Base-by-base conservation (phyloP, 1,140 invertebrate species). In the Hyphantria cunea region DNA sequence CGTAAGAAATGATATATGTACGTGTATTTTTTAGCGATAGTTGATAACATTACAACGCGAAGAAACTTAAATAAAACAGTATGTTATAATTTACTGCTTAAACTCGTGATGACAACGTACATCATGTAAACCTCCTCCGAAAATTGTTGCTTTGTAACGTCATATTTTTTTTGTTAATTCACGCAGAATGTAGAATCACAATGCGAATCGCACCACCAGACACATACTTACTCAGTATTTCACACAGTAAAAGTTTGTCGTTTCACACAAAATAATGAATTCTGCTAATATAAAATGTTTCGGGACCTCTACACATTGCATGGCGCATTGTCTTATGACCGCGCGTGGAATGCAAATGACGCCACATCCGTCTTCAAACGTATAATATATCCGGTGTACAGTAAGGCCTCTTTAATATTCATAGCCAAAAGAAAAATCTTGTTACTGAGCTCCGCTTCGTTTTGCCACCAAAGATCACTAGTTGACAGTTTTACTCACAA, bases 331-430 rank as follows among this genome's bases (percentile, higher is more conserved):
- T 82, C 72, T 68, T 56, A 72, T 56, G 70, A 66, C 67, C 80
- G 70, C 77, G 78, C 52, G 72, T 56, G 67, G 85, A 78, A 89
- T 89, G 82, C 78, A 84, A 89, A 89, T 88, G 78, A 68, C 66
- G 64, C 66, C 55, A 82, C 84, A 89, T 89, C 86, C 86, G 85
- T 70, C 79, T 75, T 63, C 65, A 77, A n/a, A 80, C 82, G 76
- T 84, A 89, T 84, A 69, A 78, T 83, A 85, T 76, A 80, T 89
- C 86, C 86, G 86, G 84, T 81, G 62, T 45, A 37, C 49, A 59
- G 55, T 60, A 60, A 62, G 49, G 42, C 31, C 33, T 50, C 32
- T 44, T 60, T 51, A 60, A 51, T 60, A 60, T 60, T 60, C 48
- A 60, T 60, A 39, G 47, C 13, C 39, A n/a, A 50, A 44, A 32